These are phyloP conservation scores for Drosophila fungiperda DNA, from an alignment of 2,888 invertebrate genomes.

Conservation along the genomic window DNA sequence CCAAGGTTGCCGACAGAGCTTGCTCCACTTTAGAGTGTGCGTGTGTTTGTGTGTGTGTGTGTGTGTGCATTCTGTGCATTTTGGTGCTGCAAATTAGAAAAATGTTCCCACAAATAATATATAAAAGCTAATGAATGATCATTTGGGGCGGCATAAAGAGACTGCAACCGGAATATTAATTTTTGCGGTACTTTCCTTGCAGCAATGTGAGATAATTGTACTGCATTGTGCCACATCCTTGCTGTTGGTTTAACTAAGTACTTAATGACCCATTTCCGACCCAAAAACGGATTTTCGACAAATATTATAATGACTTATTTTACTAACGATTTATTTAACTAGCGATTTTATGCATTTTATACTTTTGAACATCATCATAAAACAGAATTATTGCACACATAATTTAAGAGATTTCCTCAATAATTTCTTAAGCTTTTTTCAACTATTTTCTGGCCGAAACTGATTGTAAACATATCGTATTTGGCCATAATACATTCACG, in stretches of 20 bases:
- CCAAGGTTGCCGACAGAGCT: constrained; percentile 58
- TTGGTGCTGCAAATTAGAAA: constrained; percentile 73
- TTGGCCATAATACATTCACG: not conserved
- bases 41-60: not conserved
- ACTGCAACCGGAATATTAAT: constrained; percentile 3
- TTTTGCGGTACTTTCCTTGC: constrained; percentile 15
- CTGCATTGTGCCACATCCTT: constrained; percentile 5
- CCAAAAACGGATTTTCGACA: not conserved
- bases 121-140: constrained; percentile 74
- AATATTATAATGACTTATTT: not conserved
- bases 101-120: constrained; percentile 73
- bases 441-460: not conserved
- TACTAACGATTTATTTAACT: too few relatives aligned
- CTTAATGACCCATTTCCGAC: constrained; percentile 14
- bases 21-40: not conserved
- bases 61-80: constrained; percentile 30
- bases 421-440: not conserved
- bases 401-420: not conserved
- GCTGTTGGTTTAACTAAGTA: constrained; percentile 1
- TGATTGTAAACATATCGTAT: not conserved
- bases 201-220: constrained; percentile 58
- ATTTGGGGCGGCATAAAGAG: constrained; percentile 59
- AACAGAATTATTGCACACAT: not conserved
- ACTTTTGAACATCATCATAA: not conserved
- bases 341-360: not conserved